These are phyloP conservation scores for Gymnopithys bicolor DNA, from an alignment of 2,797 vertebrate species.

Conservation along the genomic window DNA sequence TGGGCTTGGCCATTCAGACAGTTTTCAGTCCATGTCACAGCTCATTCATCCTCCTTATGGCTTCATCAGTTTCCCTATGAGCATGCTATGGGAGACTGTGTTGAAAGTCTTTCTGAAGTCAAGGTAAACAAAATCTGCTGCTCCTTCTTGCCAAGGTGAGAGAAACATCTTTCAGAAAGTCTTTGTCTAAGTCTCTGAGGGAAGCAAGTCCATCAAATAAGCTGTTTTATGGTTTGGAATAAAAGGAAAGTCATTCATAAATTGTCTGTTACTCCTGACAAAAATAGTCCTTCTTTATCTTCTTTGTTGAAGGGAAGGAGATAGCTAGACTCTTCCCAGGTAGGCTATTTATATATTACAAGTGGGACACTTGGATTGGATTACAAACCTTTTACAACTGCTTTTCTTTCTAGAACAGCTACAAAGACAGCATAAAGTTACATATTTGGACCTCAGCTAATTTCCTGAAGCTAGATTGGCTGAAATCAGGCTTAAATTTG, in stretches of 20 bases:
- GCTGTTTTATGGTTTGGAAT: not conserved
- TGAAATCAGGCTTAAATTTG: conserved; percentile 17
- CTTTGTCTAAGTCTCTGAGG: not conserved
- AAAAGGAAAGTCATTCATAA: not conserved
- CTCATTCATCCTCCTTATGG: not conserved
- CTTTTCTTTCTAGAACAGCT: not conserved
- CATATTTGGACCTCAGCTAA: not conserved
- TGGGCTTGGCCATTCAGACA: not conserved
- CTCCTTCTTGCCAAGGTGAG: not conserved
- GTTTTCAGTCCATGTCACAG: not conserved
- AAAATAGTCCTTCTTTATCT: not conserved
- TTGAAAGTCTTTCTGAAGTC: not conserved
- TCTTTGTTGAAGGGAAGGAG: not conserved
- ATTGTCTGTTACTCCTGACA: not conserved
- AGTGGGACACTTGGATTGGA: not conserved
- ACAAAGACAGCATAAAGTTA: not conserved
- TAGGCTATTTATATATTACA: not conserved
- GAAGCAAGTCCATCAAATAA: not conserved
- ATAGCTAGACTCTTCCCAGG: not conserved
- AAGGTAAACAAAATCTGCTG: not conserved
- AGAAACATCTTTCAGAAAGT: not conserved
- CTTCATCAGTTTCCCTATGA: not conserved
- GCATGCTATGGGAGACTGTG: not conserved
- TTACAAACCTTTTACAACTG: not conserved
- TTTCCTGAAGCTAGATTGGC: not conserved